Conservation (phyloP, 2,888 invertebrate species). For the Calliopum simillimum region DNA sequence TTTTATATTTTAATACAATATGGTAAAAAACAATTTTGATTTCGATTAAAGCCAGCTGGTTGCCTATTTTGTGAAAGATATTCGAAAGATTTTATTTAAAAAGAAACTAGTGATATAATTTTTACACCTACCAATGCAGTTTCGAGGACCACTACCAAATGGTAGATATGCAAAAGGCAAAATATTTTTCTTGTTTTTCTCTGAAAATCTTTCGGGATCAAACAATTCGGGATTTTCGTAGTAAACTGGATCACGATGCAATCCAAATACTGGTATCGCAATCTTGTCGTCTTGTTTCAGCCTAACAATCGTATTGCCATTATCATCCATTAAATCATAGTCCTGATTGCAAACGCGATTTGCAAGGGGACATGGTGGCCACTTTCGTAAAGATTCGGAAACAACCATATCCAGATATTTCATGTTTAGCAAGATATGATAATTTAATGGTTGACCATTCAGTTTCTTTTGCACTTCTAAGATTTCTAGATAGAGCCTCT, state of each 20-base stretch:
- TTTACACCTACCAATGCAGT: constrained; percentile 70
- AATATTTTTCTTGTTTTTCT: constrained; percentile 70
- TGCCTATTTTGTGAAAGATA: too few relatives aligned
- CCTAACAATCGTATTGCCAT: constrained; percentile 51
- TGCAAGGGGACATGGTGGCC: constrained; percentile 68
- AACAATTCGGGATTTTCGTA: constrained; percentile 71
- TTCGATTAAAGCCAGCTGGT: too few relatives aligned
- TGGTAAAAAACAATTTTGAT: too few relatives aligned
- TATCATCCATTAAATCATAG: constrained; percentile 63
- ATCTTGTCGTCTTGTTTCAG: constrained; percentile 56
- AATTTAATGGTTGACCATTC: constrained; percentile 69
- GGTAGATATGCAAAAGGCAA: constrained; percentile 69
- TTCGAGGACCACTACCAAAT: constrained; percentile 73
- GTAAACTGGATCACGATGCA: constrained; percentile 70
- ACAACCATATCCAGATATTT: constrained; percentile 72
- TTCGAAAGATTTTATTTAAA: too few relatives aligned
- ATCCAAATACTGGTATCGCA: constrained; percentile 65
- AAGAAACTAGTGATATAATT: too few relatives aligned
- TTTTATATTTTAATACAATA: too few relatives aligned
- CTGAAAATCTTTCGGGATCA: constrained; percentile 72
- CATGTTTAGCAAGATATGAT: constrained; percentile 71
- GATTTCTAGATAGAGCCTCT: constrained; percentile 70
- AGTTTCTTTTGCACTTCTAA: constrained; percentile 66
- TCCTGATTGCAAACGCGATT: constrained; percentile 71
- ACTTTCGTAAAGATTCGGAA: constrained; percentile 69